Base-by-base conservation (phyloP, 2,113 vertebrate genomes). In the Lasiurus cinereus region DNA sequence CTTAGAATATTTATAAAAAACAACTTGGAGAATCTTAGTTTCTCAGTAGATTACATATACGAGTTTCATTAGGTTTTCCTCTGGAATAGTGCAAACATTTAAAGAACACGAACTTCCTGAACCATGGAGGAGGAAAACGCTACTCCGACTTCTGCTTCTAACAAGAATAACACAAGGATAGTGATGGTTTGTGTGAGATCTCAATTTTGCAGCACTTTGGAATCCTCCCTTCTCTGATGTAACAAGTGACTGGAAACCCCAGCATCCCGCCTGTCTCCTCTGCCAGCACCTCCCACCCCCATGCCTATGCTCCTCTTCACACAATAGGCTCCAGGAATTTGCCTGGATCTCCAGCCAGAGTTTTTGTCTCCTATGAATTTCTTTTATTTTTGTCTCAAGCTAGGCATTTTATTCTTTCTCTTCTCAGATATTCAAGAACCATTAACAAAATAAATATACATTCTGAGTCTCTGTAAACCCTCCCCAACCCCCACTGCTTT, bases 1-100 rank as follows among this genome's bases (percentile, higher is more conserved):
- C 48, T 74, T 83, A 83, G 56, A 66, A 67, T 83, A 62, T 77
- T 83, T 79, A 74, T 48, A 29, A 94, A 69, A 82, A 78, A 31
- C 8, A 78, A 54, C 14, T 46, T 70, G 66, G 43, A 52, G 15
- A 74, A 43, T 77, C 16, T 93, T 84, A 83, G 54, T 85, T 73
- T 88, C 67, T 88, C 29, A 24, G 4, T 29, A 50, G 52, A 67
- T n/a, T n/a, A n/a, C 59, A 56, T 22, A 14, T 7, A 11, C 0
- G 56, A 46, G 73, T 14, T 77, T 70, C 21, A 50, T 5, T 67
- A 48, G 52, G 24, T 76, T 7, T 6, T 18, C 82, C 31, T 66
- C 27, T 89, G 27, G 74, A 92, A 56, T 83, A 50, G 69, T 54
- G 14, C 6, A 90, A 3, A 43, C 14, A 21, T 56, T 72, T 90